These are phyloP conservation scores for Telmatherina bonti DNA, from an alignment of 2,797 vertebrate species.

Conservation along the genomic window DNA sequence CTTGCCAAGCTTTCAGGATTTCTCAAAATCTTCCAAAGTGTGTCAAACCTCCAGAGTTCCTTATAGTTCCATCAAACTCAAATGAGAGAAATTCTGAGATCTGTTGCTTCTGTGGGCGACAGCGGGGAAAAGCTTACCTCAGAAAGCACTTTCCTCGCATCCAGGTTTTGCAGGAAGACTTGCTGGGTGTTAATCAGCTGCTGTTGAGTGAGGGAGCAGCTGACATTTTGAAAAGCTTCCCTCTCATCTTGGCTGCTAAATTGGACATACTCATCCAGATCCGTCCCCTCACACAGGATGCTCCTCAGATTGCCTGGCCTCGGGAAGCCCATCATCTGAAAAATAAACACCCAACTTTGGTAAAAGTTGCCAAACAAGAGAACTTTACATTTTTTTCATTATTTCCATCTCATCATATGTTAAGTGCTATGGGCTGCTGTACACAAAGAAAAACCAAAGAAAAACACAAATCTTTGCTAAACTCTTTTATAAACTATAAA, in stretches of 20 bases:
- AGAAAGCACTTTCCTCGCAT: slow-evolving; percentile 69
- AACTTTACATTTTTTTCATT: slow-evolving; percentile 27
- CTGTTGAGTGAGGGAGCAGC: slow-evolving; percentile 77
- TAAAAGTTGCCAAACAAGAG: slow-evolving; percentile 32
- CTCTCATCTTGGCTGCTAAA: slow-evolving; percentile 73
- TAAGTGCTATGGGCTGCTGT: neutral
- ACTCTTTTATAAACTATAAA: neutral
- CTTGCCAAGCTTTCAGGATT: neutral
- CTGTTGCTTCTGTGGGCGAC: neutral
- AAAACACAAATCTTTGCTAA: too few species aligned
- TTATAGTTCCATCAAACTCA: slow-evolving; percentile 18
- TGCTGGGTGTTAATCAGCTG: slow-evolving; percentile 75
- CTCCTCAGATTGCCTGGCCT: slow-evolving; percentile 55
- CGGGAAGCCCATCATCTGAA: slow-evolving; percentile 51
- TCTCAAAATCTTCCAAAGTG: neutral
- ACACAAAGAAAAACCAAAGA: neutral
- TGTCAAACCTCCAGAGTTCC: neutral
- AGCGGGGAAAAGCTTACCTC: slow-evolving; percentile 60
- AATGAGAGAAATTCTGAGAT: slow-evolving; percentile 4
- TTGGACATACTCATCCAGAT: slow-evolving; percentile 73
- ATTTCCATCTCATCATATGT: slow-evolving; percentile 10
- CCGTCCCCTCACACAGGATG: slow-evolving; percentile 73
- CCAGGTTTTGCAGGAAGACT: slow-evolving; percentile 72
- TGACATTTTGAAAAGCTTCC: slow-evolving; percentile 81
- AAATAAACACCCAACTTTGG: slow-evolving; percentile 24